Evolutionary conservation across 2,888 invertebrate genomes (phyloP), one percentile per base, ranked within the genome.

Genomic region (Autographa pulchrina): DNA sequence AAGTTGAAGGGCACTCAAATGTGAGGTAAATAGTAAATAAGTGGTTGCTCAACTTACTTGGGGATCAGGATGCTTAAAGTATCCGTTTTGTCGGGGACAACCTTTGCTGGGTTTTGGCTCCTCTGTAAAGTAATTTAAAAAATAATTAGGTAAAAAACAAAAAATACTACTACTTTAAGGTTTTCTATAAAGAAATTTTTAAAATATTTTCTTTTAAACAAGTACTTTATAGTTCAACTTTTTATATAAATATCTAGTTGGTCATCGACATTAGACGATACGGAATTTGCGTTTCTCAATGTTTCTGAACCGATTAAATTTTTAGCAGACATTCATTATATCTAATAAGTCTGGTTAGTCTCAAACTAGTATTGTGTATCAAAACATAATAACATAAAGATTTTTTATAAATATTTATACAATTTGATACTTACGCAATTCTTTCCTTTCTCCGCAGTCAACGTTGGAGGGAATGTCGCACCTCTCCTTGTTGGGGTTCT

Each of bases 391-490:
- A n/a, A n/a, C n/a, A n/a, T n/a, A n/a, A n/a, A n/a, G n/a, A n/a
- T n/a, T n/a, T n/a, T n/a, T n/a, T n/a, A n/a, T n/a, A n/a, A n/a
- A 25, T 25, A 41, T 0, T 20, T 18, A 41, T n/a, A 32, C 11
- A 18, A n/a, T n/a, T n/a, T 14, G 11, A 35, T 85, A 97, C 98
- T 97, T 96, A 98, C 98, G 98, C 73, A 98, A 93, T 88, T 97
- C 97, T 59, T 96, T 97, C 80, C 98, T 96, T 74, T 97, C 97
- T 4, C 97, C 97, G 83, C 98, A 98, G 72, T 98, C 97, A 0
- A 98, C 97, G 86, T 98, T 98, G 35, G 97, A 97, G 0, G 98
- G 97, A 78, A 97, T 97, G 86, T 98, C 98, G 86, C 98, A 98
- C 61, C 96, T 94, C 82, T 97, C 97, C 82, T 97, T 97, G 90